Percentiles rank a stretch among this genome's conserved stretches.
These are phyloP conservation scores for Archips xylosteana DNA, from an alignment of 2,888 invertebrate species.

Conservation along the genomic window DNA sequence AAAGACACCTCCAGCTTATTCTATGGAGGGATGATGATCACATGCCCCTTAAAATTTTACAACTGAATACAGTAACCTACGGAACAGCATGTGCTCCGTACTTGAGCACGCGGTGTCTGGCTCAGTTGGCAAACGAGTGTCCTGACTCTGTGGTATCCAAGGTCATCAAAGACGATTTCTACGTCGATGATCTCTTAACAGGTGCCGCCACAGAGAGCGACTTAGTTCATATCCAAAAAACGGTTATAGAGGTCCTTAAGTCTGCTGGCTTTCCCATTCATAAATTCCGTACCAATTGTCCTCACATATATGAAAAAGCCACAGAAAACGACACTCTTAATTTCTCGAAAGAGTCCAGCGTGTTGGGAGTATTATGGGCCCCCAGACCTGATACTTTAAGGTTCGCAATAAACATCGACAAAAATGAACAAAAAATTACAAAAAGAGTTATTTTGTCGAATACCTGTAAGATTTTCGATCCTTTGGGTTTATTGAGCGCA, in stretches of 20 bases:
- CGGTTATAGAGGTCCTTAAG: background rate
- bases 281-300: conserved; percentile 7
- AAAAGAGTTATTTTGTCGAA: conserved; percentile 10
- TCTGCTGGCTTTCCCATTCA: conserved; percentile 14
- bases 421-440: background rate
- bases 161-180: conserved; percentile 11
- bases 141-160: background rate
- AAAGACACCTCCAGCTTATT: conserved; percentile 20
- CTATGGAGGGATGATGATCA: conserved; percentile 22
- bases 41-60: conserved; percentile 7
- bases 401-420: conserved; percentile 5
- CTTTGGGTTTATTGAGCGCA: too few species aligned
- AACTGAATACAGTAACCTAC: background rate
- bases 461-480: background rate
- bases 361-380: conserved; percentile 4
- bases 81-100: conserved; percentile 23
- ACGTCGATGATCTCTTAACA: conserved; percentile 18
- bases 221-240: conserved; percentile 3
- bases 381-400: background rate
- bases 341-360: conserved; percentile 10
- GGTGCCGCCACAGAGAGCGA: background rate
- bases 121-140: conserved; percentile 2
- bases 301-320: background rate
- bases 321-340: conserved; percentile 2
- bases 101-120: conserved; percentile 16